Base-by-base conservation (phyloP, 2,888 invertebrate genomes). In the Callyntrura guangdongensis region DNA sequence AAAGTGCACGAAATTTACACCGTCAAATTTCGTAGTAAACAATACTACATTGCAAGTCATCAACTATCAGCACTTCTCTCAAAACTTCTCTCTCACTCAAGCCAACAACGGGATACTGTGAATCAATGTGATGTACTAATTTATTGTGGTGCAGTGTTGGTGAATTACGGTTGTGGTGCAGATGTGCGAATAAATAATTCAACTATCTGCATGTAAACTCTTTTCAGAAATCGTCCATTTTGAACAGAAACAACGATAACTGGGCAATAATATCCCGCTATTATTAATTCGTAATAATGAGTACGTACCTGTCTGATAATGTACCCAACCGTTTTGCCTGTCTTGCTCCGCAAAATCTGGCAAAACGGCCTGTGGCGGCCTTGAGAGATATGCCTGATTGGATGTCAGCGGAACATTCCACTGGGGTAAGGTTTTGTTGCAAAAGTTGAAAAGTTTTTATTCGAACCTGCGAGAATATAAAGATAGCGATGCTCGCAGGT, bases 341-440 rank as follows among this genome's bases (percentile, higher is more conserved):
- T 49, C 88, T 91, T 27, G 20, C 88, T 4, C 36, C 79, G 8
- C 72, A 82, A 45, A 36, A 22, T 11, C 27, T 64, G 0, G 82
- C 81, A 0, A 89, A 85, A 17, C 61, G 72, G 67, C 85, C 89
- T 59, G 82, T 82, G 27, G 84, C 86, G 20, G 77, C 81, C 8
- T 25, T 81, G 12, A 74, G 84, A 14, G 92, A 92, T 59, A 89
- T 91, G 56, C 95, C 95, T 85, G 96, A 97, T 94, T 97, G 97
- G 97, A 96, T 97, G 95, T 96, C 96, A 94, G 96, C 97, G 1
- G 97, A 97, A 67, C 97, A 97, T 94, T 97, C 97, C 95, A 98
- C 98, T 25, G 98, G 98, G 79, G 97, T 97, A 96, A 96, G 96
- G 96, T 93, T 61, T 12, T 72, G 12, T 47, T 74, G n/a, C n/a